phyloP scores from a whole-genome alignment of 2,113 vertebrate species.

The Microcebus murinus region DNA sequence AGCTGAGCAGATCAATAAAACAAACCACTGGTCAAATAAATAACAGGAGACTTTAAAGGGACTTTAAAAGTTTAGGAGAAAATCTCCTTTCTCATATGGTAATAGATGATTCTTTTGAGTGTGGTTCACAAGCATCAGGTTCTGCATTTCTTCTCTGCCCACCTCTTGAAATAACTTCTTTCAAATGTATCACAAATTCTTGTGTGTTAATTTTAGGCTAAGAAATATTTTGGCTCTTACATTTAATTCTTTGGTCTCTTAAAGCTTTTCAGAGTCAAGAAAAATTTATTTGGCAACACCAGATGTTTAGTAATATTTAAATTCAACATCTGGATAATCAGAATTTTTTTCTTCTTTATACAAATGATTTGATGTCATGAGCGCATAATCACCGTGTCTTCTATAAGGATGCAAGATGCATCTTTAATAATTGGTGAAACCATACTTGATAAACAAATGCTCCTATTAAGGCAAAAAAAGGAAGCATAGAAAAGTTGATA shows the following conservation, averaged over 20 bases:
- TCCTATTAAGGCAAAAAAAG: not conserved
- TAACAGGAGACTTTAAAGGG: not conserved
- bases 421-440: not conserved
- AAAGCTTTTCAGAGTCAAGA: not conserved
- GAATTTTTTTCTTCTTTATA: not conserved
- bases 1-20: not conserved
- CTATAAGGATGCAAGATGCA: not conserved
- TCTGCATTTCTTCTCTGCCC: not conserved
- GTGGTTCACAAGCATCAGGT: not conserved
- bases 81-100: not conserved
- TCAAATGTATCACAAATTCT: not conserved
- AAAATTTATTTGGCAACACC: not conserved
- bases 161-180: slow-evolving; percentile 20
- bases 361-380: not conserved
- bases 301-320: slow-evolving; percentile 44
- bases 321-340: slow-evolving; percentile 44
- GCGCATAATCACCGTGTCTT: not conserved
- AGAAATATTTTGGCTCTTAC: slow-evolving; percentile 28
- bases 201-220: slow-evolving; percentile 37
- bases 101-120: not conserved
- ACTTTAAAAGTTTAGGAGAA: not conserved
- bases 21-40: not conserved
- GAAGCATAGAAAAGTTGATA: not conserved
- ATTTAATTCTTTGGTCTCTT: not conserved
- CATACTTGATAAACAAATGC: not conserved